Percentiles rank a stretch among this genome's conserved stretches.
phyloP scores from a whole-genome alignment of 2,113 vertebrate genomes.

The Lichenostomus cassidix region DNA sequence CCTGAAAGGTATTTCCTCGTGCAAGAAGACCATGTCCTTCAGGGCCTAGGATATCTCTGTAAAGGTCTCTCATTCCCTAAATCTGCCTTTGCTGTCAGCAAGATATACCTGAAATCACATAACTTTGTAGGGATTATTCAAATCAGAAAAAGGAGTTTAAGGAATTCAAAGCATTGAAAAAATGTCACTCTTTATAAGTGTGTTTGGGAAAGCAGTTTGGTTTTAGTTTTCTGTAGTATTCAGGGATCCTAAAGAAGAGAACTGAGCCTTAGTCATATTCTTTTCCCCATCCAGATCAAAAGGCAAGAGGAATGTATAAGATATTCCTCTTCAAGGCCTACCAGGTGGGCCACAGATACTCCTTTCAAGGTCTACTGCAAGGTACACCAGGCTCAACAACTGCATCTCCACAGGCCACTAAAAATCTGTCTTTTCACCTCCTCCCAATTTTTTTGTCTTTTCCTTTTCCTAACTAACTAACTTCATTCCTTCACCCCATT shows the following conservation, averaged over 20 bases:
- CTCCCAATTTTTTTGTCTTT: neutral
- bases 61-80: neutral
- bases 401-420: neutral
- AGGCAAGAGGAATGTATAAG: neutral
- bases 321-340: neutral
- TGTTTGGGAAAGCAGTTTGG: neutral
- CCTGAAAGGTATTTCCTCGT: neutral
- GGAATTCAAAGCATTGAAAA: constrained; percentile 22
- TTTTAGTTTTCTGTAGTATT: neutral
- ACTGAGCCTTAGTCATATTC: neutral
- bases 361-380: neutral
- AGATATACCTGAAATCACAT: neutral
- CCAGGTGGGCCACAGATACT: neutral
- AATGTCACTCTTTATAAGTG: neutral
- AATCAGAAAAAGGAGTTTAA: neutral
- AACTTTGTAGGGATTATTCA: constrained; percentile 7
- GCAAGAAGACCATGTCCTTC: neutral
- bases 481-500: neutral
- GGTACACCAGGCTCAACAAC: neutral
- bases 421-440: neutral
- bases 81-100: neutral
- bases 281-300: neutral
- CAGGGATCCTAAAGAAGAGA: neutral
- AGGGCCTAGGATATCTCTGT: neutral
- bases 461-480: neutral